Evolutionary conservation across 2,888 invertebrate genomes (phyloP).

Genomic region (Tachina lurida): DNA sequence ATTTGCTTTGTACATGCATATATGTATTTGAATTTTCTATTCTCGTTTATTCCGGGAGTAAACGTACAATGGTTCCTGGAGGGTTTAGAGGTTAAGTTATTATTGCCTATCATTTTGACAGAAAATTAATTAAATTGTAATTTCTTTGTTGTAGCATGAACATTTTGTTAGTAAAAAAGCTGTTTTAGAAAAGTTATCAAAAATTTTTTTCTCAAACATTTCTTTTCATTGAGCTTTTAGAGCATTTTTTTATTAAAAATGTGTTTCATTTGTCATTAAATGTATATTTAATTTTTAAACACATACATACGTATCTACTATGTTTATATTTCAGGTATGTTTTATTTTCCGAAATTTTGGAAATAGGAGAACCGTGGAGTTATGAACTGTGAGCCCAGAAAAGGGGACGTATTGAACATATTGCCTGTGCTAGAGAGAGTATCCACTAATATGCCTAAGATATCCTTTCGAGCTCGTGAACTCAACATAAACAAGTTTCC

Average conservation of each 20-base stretch:
- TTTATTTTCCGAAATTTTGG: too few relatives aligned
- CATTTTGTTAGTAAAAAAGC: background rate
- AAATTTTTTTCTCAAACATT: background rate
- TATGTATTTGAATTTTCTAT: conserved; percentile 17
- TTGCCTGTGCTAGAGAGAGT: too few relatives aligned
- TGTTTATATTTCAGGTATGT: too few relatives aligned
- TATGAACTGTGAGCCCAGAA: too few relatives aligned
- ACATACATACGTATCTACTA: too few relatives aligned
- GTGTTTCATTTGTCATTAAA: too few relatives aligned
- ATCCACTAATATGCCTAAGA: too few relatives aligned
- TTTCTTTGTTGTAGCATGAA: conserved; percentile 28
- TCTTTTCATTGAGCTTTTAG: background rate
- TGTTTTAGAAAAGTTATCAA: background rate
- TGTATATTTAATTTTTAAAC: too few relatives aligned
- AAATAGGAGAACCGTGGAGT: too few relatives aligned
- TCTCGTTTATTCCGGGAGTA: conserved; percentile 24
- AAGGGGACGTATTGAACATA: too few relatives aligned
- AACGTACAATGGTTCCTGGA: conserved; percentile 50
- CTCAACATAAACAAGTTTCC: too few relatives aligned
- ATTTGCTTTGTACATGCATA: background rate
- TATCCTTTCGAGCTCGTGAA: too few relatives aligned
- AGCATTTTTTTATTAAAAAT: background rate
- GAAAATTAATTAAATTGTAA: conserved; percentile 70
- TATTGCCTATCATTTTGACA: conserved; percentile 66
- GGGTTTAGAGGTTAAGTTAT: conserved; percentile 63